phyloP scores from a whole-genome alignment of 2,113 vertebrate genomes.

The Dasyprocta punctata region DNA sequence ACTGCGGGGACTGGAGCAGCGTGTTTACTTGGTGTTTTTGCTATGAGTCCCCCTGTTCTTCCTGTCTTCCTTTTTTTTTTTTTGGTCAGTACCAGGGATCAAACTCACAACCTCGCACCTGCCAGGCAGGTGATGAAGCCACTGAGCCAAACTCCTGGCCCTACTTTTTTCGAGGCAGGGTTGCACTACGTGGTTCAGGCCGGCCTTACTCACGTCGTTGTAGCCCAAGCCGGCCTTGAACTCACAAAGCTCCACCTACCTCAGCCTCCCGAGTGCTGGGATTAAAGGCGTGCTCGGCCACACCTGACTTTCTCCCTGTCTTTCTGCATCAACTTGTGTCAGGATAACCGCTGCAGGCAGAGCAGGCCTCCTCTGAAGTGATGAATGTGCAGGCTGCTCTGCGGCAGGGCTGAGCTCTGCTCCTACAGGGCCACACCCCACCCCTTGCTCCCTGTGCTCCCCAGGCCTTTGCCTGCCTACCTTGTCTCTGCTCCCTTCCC shows the following conservation, averaged over 20 bases:
- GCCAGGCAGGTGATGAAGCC: no score
- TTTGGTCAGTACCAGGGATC: no score
- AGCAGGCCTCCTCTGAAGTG: background rate
- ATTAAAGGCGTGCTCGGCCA: no score
- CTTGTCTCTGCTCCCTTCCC: background rate
- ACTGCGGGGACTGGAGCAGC: background rate
- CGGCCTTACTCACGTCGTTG: no score
- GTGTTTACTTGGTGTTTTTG: background rate
- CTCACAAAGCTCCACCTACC: no score
- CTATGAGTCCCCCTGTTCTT: background rate
- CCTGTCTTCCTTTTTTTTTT: background rate
- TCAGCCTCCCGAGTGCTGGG: no score
- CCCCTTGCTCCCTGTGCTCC: fast-evolving
- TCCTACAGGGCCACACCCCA: fast-evolving
- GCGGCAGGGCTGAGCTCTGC: background rate
- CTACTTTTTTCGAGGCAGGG: no score
- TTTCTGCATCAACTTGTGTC: background rate
- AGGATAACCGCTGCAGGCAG: background rate
- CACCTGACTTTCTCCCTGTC: background rate
- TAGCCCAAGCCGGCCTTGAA: no score
- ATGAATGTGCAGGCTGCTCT: fast-evolving
- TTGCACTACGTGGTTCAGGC: no score
- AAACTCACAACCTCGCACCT: no score
- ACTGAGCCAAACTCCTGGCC: no score
- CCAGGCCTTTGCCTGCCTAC: fast-evolving